Conservation (phyloP, 2,113 vertebrate genomes). For the Takifugu flavidus region DNA sequence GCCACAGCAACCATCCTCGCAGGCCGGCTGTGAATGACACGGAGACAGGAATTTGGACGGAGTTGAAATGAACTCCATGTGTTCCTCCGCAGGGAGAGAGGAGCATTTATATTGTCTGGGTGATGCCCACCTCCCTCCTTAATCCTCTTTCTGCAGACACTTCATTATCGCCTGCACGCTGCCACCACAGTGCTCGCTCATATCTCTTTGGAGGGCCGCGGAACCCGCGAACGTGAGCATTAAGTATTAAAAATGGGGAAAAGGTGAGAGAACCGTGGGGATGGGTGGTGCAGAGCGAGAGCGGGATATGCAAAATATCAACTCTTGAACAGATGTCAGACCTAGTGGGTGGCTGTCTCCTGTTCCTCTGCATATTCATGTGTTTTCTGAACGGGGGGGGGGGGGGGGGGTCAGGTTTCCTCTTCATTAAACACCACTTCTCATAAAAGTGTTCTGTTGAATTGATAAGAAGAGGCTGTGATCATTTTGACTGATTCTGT, state of each 20-base stretch:
- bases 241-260: background rate
- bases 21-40: constrained; percentile 51
- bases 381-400: constrained; percentile 12
- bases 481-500: too few relatives aligned
- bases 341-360: constrained; percentile 31
- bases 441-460: background rate
- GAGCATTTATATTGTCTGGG: constrained; percentile 62
- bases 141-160: constrained; percentile 72
- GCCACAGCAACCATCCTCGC: constrained; percentile 44
- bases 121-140: constrained; percentile 63
- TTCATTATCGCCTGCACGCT: constrained; percentile 67
- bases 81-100: constrained; percentile 61
- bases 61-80: constrained; percentile 55
- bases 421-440: constrained; percentile 16
- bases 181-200: constrained; percentile 44
- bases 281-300: constrained; percentile 21
- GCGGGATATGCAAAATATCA: constrained; percentile 30
- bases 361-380: constrained; percentile 29
- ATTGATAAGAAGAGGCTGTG: background rate
- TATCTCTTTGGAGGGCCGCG: constrained; percentile 48
- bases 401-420: background rate
- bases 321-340: constrained; percentile 51
- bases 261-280: constrained; percentile 16
- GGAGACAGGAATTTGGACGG: constrained; percentile 43
- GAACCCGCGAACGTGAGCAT: constrained; percentile 27